phyloP scores from a whole-genome alignment of 2,888 invertebrate genomes.

The Chymomyza caudatula region DNA sequence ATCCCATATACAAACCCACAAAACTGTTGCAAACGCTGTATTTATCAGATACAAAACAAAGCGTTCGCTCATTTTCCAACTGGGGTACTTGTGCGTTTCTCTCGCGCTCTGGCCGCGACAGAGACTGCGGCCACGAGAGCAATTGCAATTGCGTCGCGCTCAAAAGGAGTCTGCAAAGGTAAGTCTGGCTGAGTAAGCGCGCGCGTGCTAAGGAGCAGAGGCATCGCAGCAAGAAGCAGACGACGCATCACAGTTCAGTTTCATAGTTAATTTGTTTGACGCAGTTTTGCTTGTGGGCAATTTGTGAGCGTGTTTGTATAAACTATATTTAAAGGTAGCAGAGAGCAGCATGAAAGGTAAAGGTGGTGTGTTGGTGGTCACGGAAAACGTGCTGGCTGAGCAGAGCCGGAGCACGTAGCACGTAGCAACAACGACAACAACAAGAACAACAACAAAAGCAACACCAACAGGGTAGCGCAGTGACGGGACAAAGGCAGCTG shows the following conservation, averaged over 20 bases:
- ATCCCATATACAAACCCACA: no score
- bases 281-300: neutral
- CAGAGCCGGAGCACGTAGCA: constrained; percentile 27
- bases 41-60: no score
- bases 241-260: no score
- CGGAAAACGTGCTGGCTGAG: constrained; percentile 59
- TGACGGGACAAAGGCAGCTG: constrained; percentile 62
- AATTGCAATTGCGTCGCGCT: constrained; percentile 15
- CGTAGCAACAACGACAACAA: constrained; percentile 38
- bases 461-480: neutral
- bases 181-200: constrained; percentile 19
- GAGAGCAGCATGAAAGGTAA: constrained; percentile 43
- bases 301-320: neutral
- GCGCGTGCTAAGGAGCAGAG: constrained; percentile 53
- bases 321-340: constrained; percentile 26
- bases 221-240: constrained; percentile 24
- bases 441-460: constrained; percentile 22
- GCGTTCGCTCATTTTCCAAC: no score
- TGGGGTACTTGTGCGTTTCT: no score
- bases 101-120: neutral
- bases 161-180: constrained; percentile 56
- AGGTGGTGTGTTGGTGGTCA: constrained; percentile 60
- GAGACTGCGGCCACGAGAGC: neutral
- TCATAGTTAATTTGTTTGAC: constrained; percentile 11
- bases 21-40: no score